phyloP scores from a whole-genome alignment of 2,797 vertebrate species.

The Helarctos malayanus region DNA sequence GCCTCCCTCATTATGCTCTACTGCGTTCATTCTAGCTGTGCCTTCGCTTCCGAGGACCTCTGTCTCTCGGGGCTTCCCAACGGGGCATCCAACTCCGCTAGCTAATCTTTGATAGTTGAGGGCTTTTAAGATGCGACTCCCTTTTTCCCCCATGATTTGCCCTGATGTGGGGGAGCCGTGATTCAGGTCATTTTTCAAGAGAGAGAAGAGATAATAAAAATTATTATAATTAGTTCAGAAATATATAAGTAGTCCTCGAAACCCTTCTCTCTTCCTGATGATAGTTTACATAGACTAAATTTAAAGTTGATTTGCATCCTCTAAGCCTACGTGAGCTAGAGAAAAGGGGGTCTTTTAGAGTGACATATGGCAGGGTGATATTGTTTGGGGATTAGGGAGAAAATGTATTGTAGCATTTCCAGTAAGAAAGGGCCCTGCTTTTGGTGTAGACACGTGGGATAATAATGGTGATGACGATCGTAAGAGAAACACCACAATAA shows the following conservation, averaged over 20 bases:
- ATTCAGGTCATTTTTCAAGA: neutral
- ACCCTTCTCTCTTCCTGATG: constrained; percentile 23
- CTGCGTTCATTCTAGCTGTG: constrained; percentile 78
- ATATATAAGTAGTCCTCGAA: constrained; percentile 1
- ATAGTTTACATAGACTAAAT: constrained; percentile 60
- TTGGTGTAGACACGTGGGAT: neutral
- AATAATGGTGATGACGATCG: neutral
- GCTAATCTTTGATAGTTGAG: constrained; percentile 57
- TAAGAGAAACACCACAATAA: neutral
- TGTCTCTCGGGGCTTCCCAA: constrained; percentile 73
- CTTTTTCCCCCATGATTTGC: neutral
- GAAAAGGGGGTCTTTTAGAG: constrained; percentile 60
- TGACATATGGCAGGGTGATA: constrained; percentile 63
- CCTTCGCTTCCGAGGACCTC: constrained; percentile 76
- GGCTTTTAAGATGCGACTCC: neutral
- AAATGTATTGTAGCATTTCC: constrained; percentile 66
- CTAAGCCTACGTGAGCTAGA: constrained; percentile 14
- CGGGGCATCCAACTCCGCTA: neutral
- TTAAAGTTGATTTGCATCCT: constrained; percentile 72
- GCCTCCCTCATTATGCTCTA: constrained; percentile 88
- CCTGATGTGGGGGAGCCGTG: neutral
- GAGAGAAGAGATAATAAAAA: constrained; percentile 18
- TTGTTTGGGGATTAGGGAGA: constrained; percentile 73
- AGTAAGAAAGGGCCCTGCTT: neutral
- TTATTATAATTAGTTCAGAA: constrained; percentile 43